phyloP scores from a whole-genome alignment of 2,888 invertebrate genomes.

The Conchocele bisecta region DNA sequence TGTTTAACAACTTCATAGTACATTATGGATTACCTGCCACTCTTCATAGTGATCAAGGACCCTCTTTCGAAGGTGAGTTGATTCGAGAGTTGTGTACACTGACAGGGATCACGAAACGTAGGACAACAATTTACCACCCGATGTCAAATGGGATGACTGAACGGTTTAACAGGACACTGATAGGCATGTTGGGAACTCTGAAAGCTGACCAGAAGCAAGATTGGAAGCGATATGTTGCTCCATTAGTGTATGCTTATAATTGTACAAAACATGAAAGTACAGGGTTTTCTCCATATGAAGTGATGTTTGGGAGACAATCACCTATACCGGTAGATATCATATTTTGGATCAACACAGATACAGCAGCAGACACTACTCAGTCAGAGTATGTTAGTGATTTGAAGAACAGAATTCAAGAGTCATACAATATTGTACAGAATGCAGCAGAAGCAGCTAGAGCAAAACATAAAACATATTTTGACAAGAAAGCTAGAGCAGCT shows the following conservation, averaged over 20 bases:
- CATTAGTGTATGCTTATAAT: conserved; percentile 8
- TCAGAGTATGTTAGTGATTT: conserved; percentile 16
- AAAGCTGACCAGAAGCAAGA: not conserved
- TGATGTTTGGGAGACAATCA: no score
- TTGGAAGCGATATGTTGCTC: not conserved
- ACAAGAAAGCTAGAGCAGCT: conserved; percentile 4
- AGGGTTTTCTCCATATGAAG: no score
- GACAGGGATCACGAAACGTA: not conserved
- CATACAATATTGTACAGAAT: conserved; percentile 1
- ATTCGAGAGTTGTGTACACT: not conserved
- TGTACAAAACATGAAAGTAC: conserved; percentile 2
- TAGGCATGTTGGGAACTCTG: not conserved
- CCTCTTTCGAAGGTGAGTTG: not conserved
- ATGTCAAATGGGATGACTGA: not conserved
- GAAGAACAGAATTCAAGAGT: not conserved
- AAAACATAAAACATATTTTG: conserved; percentile 2
- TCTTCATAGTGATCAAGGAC: not conserved
- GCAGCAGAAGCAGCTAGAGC: not conserved
- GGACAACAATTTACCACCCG: no score
- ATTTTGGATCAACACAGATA: not conserved
- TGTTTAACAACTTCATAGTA: not conserved
- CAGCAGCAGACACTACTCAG: not conserved
- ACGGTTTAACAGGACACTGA: not conserved
- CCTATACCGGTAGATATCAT: not conserved
- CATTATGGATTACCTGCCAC: not conserved